Evolutionary conservation across 2,113 vertebrate species (phyloP).

Genomic region (Ammodytes marinus): DNA sequence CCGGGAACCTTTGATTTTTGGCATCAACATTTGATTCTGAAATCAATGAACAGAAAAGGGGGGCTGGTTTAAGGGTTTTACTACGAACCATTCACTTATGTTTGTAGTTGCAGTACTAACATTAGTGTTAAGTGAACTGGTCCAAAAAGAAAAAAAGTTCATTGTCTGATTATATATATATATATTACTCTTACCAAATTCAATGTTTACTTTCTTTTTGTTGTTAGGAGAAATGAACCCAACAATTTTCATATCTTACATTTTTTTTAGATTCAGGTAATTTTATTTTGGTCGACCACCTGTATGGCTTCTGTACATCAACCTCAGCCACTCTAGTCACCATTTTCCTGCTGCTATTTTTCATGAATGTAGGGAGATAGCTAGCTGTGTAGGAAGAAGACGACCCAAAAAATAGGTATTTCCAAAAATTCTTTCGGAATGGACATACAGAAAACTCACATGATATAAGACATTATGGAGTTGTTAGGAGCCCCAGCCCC

Average conservation of each 20-base stretch:
- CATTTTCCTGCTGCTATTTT: neutral
- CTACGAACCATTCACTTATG: slow-evolving; percentile 1
- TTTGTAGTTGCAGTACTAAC: slow-evolving; percentile 3
- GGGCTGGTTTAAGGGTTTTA: slow-evolving; percentile 3
- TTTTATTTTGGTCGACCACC: too few species aligned
- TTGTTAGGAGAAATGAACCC: slow-evolving; percentile 4
- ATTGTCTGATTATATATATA: neutral
- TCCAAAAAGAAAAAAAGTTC: slow-evolving; percentile 20
- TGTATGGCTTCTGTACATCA: too few species aligned
- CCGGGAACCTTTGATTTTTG: neutral
- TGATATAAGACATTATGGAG: too few species aligned
- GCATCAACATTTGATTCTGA: neutral
- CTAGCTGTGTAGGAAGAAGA: neutral
- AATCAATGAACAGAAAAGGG: neutral
- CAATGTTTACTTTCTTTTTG: neutral
- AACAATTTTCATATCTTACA: neutral
- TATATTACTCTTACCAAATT: too few species aligned
- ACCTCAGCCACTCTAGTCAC: too few species aligned
- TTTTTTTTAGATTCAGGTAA: too few species aligned
- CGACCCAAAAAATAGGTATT: neutral
- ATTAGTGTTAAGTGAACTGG: slow-evolving; percentile 6
- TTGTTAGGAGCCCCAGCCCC: too few species aligned
- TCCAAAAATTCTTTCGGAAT: too few species aligned
- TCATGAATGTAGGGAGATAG: neutral
- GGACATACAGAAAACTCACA: too few species aligned